These are phyloP conservation scores for Pentalonia nigronervosa DNA, from an alignment of 1,140 invertebrate species.

Conservation along the genomic window DNA sequence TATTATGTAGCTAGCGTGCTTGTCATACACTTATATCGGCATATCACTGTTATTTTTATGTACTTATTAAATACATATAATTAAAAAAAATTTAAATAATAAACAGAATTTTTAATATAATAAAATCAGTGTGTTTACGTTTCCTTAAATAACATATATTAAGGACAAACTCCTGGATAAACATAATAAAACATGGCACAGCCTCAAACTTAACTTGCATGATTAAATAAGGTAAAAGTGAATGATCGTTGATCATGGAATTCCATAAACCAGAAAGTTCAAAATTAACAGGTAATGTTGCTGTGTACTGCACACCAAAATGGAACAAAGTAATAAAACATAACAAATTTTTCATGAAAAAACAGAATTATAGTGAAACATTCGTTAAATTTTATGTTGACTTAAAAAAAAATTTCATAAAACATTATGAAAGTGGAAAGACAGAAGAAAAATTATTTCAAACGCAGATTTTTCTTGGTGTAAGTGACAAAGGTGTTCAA, in stretches of 20 bases:
- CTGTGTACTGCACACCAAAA: not conserved
- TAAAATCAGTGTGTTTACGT: no score
- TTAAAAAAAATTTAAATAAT: no score
- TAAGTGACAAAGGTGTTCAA: conserved; percentile 1
- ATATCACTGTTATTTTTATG: no score
- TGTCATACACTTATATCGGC: no score
- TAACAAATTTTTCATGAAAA: not conserved
- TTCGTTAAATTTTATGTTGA: conserved; percentile 61
- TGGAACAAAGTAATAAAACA: not conserved
- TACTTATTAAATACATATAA: no score
- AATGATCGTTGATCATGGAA: not conserved
- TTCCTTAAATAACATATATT: no score
- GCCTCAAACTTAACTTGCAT: not conserved
- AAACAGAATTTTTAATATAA: no score
- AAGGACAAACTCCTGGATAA: no score
- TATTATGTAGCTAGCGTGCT: no score
- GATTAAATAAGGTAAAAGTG: not conserved
- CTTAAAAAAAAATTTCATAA: conserved; percentile 61
- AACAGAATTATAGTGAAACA: not conserved
- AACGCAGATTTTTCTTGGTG: not conserved
- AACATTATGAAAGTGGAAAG: no score
- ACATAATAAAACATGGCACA: not conserved
- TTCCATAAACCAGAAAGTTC: not conserved
- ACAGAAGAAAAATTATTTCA: not conserved
- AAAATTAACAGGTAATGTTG: not conserved